Evolutionary conservation across 2,113 vertebrate genomes (phyloP), one percentile per base, ranked within the genome.

Genomic region (Petrocephalus microphthalmus): DNA sequence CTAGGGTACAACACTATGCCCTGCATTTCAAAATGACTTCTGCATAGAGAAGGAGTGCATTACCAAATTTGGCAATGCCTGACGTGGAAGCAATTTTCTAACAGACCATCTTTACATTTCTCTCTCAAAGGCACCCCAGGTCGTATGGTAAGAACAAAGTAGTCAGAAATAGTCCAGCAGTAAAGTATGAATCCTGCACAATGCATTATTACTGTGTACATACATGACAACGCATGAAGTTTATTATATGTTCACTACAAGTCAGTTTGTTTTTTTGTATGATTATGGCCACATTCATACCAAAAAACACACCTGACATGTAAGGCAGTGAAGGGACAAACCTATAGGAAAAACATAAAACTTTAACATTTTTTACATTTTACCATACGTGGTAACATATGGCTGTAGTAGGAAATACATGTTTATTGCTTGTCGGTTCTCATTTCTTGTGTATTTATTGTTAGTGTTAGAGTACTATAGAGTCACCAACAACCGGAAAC

Each of bases 11-110:
- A 51, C 82, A 2, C 6, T 52, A 52, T 84, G 45, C 82, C 45
- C 45, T 84, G 45, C 49, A 52, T 51, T 84, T 84, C 49, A 25
- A 84, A 84, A 84, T 84, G n/a, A 84, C 82, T 84, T 84, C 82
- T 2, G 49, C 45, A 49, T 84, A 84, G n/a, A 84, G 82, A 84
- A 84, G 22, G 81, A 49, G 52, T 52, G 49, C n/a, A 25, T 84
- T 49, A 52, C 82, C 47, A 84, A 84, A 49, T 52, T 11, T 52
- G 49, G 22, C 45, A 84, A 51, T 51, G 71, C 5, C 71, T 78
- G 6, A 52, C 82, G 29, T 51, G 45, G 10, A 84, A 25, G 42
- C 45, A 52, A 13, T 84, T 52, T 84, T 2, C 81, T 25, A 84
- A 84, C 82, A 84, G 47, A 52, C 7, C 33, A 7, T 78, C 71